Evolutionary conservation across 1,140 invertebrate species (phyloP).

Genomic region (Pteromalus puparum): DNA sequence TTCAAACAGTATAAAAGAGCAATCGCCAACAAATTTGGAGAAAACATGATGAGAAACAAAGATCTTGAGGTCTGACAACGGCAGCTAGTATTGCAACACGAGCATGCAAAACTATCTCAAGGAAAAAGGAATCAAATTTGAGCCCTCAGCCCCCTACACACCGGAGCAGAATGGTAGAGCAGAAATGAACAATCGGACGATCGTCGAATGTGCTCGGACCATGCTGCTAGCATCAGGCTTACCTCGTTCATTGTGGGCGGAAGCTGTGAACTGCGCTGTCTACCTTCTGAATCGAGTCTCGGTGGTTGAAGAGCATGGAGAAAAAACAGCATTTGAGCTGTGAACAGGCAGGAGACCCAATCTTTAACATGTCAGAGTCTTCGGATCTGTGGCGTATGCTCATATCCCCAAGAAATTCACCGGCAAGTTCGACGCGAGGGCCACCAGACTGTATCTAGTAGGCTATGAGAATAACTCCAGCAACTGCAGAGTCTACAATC

Average conservation of each 20-base stretch:
- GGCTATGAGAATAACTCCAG: slow-evolving; percentile 68
- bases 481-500: slow-evolving; percentile 65
- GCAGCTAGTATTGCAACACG: slow-evolving; percentile 49
- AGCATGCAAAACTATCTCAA: slow-evolving; percentile 45
- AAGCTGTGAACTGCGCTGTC: slow-evolving; percentile 69
- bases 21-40: slow-evolving; percentile 50
- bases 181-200: slow-evolving; percentile 69
- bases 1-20: slow-evolving; percentile 60
- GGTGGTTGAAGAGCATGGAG: slow-evolving; percentile 37
- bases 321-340: slow-evolving; percentile 56
- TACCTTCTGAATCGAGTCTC: slow-evolving; percentile 61
- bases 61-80: slow-evolving; percentile 54
- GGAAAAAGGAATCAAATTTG: slow-evolving; percentile 43
- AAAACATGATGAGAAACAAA: slow-evolving; percentile 57
- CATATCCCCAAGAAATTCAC: slow-evolving; percentile 63
- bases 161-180: slow-evolving; percentile 70
- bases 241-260: slow-evolving; percentile 69
- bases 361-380: slow-evolving; percentile 62
- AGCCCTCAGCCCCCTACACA: slow-evolving; percentile 60
- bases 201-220: slow-evolving; percentile 63
- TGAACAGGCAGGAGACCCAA: slow-evolving; percentile 53
- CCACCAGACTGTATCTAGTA: slow-evolving; percentile 66
- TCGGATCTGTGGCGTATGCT: slow-evolving; percentile 63
- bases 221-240: slow-evolving; percentile 67
- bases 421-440: slow-evolving; percentile 63